Evolutionary conservation across 2,797 vertebrate species (phyloP), one percentile per base, ranked within the genome.

Genomic region (Mormyrops boulengeri): DNA sequence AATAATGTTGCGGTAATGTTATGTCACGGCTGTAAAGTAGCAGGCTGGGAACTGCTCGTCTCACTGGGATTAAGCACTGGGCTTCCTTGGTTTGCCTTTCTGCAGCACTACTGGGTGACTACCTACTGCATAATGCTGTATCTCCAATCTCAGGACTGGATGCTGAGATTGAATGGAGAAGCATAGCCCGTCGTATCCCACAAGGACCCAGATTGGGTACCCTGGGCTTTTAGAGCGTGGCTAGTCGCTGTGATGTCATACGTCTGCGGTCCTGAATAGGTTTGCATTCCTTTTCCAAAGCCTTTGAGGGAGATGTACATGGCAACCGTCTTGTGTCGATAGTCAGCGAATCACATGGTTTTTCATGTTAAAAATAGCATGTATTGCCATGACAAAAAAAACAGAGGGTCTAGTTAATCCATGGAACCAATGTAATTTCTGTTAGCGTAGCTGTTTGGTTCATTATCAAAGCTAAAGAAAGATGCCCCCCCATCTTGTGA

Each of bases 351-450:
- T 77, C 88, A 41, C 38, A n/a, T 34, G 44, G 50, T 62, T 84
- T 38, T n/a, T 22, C 34, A 80, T 49, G 53, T 22, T 66, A 82
- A 89, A 89, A 89, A 89, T 85, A 89, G 80, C 53, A 85, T 85
- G 53, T 80, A n/a, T 82, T 49, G 38, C 60, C 26, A 41, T 44
- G n/a, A 55, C 9, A 66, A 66, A 80, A 89, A 57, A 60, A 34
- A 53, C 53, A 3, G 53, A 49, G 12, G 77, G 17, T 80, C 44
- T 41, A 30, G 50, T 44, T 80, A 80, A 80, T 80, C 44, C 17
- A 5, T 38, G 73, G 73, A 30, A 66, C 44, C 22, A 12, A 30
- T 57, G 11, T 57, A 89, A 38, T 17, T 89, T 22, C 55, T 41
- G 89, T 62, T 73, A 73, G 30, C 14, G 12, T 19, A 53, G 30